phyloP scores from a whole-genome alignment of 2,888 invertebrate genomes.

The Altica lythri region DNA sequence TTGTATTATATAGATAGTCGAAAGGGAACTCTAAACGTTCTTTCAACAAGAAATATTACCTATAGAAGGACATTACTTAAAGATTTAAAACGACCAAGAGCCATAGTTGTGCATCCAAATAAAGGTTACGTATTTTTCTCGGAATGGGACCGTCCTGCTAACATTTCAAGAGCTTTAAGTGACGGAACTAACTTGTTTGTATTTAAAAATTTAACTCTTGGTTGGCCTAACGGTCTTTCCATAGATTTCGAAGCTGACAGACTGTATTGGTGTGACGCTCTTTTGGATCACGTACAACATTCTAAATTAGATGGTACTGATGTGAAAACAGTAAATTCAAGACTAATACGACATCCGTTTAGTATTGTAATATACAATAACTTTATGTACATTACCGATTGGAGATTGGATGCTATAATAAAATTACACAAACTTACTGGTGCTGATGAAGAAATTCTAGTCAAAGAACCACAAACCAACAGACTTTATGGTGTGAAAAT shows the following conservation, averaged over 20 bases:
- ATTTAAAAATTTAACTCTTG: slow-evolving; percentile 88
- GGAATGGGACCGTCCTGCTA: slow-evolving; percentile 95
- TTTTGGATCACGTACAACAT: slow-evolving; percentile 95
- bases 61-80: slow-evolving; percentile 82
- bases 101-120: slow-evolving; percentile 96
- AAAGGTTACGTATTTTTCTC: slow-evolving; percentile 93
- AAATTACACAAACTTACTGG: slow-evolving; percentile 88
- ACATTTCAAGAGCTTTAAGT: slow-evolving; percentile 89
- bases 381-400: slow-evolving; percentile 96
- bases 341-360: slow-evolving; percentile 86
- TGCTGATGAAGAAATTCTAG: slow-evolving; percentile 82
- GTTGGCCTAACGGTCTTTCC: slow-evolving; percentile 97
- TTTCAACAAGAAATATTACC: slow-evolving; percentile 85
- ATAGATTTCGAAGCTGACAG: slow-evolving; percentile 88
- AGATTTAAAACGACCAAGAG: slow-evolving; percentile 89
- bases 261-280: slow-evolving; percentile 96
- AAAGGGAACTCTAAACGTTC: slow-evolving; percentile 90
- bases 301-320: slow-evolving; percentile 89
- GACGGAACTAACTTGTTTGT: slow-evolving; percentile 88
- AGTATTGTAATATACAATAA: slow-evolving; percentile 88
- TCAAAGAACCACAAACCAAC: slow-evolving; percentile 87
- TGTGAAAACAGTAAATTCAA: slow-evolving; percentile 85
- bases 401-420: slow-evolving; percentile 93
- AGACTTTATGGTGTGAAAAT: slow-evolving; percentile 88
- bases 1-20: slow-evolving; percentile 94